Conservation (phyloP, 2,797 vertebrate genomes). For the Urophycis tenuis region DNA sequence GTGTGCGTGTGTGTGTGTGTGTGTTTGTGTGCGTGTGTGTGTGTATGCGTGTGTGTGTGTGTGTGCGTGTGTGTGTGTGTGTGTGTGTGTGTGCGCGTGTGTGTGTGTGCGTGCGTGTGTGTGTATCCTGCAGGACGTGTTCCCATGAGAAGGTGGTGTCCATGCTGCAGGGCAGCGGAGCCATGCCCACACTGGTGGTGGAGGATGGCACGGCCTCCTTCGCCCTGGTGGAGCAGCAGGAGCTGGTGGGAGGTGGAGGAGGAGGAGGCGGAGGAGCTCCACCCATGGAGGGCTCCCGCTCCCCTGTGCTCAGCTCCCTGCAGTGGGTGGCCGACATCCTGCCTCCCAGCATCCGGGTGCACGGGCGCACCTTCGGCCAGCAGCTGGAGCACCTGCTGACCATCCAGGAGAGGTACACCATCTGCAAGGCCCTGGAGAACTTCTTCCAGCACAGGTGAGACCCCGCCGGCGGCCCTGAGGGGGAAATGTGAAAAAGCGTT, state of each 20-base stretch:
- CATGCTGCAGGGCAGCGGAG: conserved; percentile 96
- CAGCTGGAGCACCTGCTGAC: conserved; percentile 95
- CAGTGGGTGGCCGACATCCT: conserved; percentile 98
- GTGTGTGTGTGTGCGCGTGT: neutral
- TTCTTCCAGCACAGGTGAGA: conserved; percentile 96
- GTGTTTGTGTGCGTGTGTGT: neutral
- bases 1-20: neutral
- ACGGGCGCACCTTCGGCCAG: conserved; percentile 93
- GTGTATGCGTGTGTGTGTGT: conserved; percentile 1
- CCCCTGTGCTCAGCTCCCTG: conserved; percentile 86
- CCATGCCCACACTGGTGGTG: conserved; percentile 94
- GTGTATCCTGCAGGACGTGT: conserved; percentile 73
- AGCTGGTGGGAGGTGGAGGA: conserved; percentile 43
- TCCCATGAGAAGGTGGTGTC: conserved; percentile 98
- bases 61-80: conserved; percentile 1
- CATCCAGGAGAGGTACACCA: conserved; percentile 83
- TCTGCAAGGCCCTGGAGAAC: conserved; percentile 91
- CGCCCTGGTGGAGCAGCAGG: conserved; percentile 61
- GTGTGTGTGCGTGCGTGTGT: neutral
- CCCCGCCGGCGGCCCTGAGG: neutral
- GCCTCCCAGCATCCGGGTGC: conserved; percentile 91
- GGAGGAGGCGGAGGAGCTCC: conserved; percentile 21
- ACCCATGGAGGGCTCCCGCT: conserved; percentile 67
- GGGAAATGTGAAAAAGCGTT: no score
- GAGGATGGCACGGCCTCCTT: conserved; percentile 83